These are phyloP conservation scores for Platycnemis pennipes DNA, from an alignment of 2,888 invertebrate genomes.

Conservation along the genomic window DNA sequence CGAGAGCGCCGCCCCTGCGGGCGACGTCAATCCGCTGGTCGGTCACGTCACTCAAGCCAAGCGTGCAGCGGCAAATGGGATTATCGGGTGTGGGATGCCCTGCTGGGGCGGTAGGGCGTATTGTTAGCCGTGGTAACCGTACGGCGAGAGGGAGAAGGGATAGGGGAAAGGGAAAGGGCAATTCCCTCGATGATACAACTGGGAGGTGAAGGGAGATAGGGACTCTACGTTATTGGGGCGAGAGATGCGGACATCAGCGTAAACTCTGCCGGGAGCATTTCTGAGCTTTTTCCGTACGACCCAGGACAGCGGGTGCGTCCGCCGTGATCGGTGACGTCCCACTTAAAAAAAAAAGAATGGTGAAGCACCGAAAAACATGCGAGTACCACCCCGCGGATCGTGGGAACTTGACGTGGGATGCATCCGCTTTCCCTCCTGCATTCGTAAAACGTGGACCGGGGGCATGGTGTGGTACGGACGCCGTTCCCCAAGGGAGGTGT, in stretches of 20 bases:
- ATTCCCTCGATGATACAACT: not conserved
- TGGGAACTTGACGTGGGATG: conserved; percentile 18
- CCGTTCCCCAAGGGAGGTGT: not conserved
- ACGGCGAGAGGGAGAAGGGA: not conserved
- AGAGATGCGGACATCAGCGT: too few relatives aligned
- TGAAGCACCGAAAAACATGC: too few relatives aligned
- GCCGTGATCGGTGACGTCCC: too few relatives aligned
- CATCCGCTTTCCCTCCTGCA: not conserved
- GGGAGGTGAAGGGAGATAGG: not conserved
- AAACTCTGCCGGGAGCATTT: too few relatives aligned
- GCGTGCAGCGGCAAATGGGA: conserved; percentile 57
- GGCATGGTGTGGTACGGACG: not conserved
- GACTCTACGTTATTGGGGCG: not conserved
- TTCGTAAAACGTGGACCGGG: not conserved
- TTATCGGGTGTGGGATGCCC: not conserved
- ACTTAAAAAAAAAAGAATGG: too few relatives aligned
- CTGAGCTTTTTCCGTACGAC: too few relatives aligned
- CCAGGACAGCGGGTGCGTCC: too few relatives aligned
- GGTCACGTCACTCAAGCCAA: conserved; percentile 54
- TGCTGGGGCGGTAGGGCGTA: not conserved
- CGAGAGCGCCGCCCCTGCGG: not conserved
- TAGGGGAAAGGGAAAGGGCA: not conserved
- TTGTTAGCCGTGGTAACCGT: not conserved
- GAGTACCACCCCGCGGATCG: not conserved
- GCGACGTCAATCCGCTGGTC: conserved; percentile 17